A percentile compares a stretch with the other conserved stretches of the same genome.
Evolutionary conservation across 2,888 invertebrate genomes (phyloP).

Genomic region (Philopedon plagiatum): DNA sequence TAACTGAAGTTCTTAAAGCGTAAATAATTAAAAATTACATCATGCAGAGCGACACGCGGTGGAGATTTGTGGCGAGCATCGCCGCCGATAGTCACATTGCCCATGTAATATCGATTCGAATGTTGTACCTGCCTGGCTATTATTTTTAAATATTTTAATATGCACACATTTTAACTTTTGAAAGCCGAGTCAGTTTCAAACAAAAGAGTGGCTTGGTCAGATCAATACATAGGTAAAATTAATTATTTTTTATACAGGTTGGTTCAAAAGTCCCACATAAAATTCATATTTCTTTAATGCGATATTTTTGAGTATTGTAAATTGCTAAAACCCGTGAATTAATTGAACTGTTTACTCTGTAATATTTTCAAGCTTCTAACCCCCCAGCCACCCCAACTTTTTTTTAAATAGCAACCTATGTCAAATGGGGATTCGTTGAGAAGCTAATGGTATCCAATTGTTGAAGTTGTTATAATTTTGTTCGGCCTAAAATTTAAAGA

Average conservation of each 20-base stretch:
- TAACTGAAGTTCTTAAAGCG: background rate
- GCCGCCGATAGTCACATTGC: constrained; percentile 1
- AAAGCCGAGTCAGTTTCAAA: background rate
- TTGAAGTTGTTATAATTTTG: too few relatives aligned
- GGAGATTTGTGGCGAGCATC: constrained; percentile 14
- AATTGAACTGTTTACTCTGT: too few relatives aligned
- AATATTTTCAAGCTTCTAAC: too few relatives aligned
- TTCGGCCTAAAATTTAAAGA: too few relatives aligned
- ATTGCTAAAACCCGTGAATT: too few relatives aligned
- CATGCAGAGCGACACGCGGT: background rate
- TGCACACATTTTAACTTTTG: constrained; percentile 5
- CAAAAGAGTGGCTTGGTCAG: background rate
- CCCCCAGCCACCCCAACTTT: too few relatives aligned
- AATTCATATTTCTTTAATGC: too few relatives aligned
- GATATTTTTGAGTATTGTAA: too few relatives aligned
- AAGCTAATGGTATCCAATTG: too few relatives aligned
- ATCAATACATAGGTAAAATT: constrained; percentile 5
- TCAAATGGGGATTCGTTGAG: too few relatives aligned
- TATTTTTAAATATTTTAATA: constrained; percentile 16
- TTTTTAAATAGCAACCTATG: too few relatives aligned
- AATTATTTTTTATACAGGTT: background rate
- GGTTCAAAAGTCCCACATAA: too few relatives aligned
- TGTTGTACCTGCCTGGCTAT: constrained; percentile 9
- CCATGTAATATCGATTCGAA: constrained; percentile 4
- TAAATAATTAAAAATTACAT: constrained; percentile 11